phyloP scores from a whole-genome alignment of 2,113 vertebrate species.

The Oncorhynchus keta region DNA sequence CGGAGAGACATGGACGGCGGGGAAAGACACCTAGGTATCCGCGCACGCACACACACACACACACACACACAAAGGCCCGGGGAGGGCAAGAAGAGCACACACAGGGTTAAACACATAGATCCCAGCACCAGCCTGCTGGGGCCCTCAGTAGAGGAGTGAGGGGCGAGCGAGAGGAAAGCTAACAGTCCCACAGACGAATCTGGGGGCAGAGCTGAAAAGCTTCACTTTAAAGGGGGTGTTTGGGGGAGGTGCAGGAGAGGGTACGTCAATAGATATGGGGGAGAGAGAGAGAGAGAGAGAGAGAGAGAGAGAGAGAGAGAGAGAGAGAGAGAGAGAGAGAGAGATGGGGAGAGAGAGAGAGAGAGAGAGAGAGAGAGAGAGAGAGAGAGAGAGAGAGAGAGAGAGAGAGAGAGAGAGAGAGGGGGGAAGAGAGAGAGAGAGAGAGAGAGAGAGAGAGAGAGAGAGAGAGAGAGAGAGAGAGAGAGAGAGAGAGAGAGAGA shows the following conservation, averaged over 20 bases:
- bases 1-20: background rate
- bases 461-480: too few relatives aligned
- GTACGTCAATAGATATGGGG: background rate
- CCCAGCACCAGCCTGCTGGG: background rate
- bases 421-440: too few relatives aligned
- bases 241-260: background rate
- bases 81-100: background rate
- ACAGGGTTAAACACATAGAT: background rate
- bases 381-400: too few relatives aligned
- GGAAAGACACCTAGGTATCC: background rate
- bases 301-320: too few relatives aligned
- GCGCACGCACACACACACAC: background rate
- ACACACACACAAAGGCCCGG: background rate
- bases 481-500: too few relatives aligned
- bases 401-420: too few relatives aligned
- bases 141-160: background rate
- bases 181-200: background rate
- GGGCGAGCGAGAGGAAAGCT: background rate
- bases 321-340: too few relatives aligned
- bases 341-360: rapidly evolving
- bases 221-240: background rate
- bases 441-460: too few relatives aligned
- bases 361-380: too few relatives aligned
- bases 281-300: too few relatives aligned
- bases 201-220: slow-evolving; percentile 7